Conservation (phyloP, 92 coral and sea anemone species). For the Chrysogorgia sp. region DNA sequence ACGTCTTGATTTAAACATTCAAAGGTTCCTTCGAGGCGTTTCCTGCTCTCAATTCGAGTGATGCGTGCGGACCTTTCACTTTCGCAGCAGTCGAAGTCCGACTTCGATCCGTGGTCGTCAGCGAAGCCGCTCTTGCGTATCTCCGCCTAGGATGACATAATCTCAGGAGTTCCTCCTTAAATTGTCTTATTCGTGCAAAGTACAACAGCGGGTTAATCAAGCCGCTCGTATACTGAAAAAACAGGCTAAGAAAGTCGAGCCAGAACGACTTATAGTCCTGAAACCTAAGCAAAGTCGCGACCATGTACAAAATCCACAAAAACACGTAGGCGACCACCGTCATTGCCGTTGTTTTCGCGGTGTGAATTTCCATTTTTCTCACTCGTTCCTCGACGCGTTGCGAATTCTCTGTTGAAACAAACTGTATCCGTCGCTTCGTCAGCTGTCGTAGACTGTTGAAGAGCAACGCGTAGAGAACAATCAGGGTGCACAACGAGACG, state of each 20-base stretch:
- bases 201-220: slow-evolving; percentile 30
- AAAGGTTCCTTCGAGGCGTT: neutral
- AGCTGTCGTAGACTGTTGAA: slow-evolving; percentile 35
- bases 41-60: neutral
- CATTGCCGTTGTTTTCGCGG: slow-evolving; percentile 40
- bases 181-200: slow-evolving; percentile 31
- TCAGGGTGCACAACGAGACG: slow-evolving; percentile 28
- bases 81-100: slow-evolving; percentile 24
- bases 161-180: slow-evolving; percentile 13
- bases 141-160: slow-evolving; percentile 16
- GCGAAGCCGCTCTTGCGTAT: slow-evolving; percentile 27
- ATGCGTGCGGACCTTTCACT: neutral
- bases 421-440: slow-evolving; percentile 34
- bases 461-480: slow-evolving; percentile 38
- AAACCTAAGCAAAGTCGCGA: slow-evolving; percentile 26
- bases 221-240: slow-evolving; percentile 41
- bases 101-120: slow-evolving; percentile 12
- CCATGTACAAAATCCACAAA: slow-evolving; percentile 36
- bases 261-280: slow-evolving; percentile 32
- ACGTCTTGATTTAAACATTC: neutral
- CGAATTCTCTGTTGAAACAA: slow-evolving; percentile 28
- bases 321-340: slow-evolving; percentile 41
- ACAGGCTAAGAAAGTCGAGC: slow-evolving; percentile 34
- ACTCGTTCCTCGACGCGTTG: slow-evolving; percentile 44
- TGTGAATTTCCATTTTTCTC: slow-evolving; percentile 35